Conservation (phyloP, 2,113 vertebrate genomes). For the Heterocephalus glaber region DNA sequence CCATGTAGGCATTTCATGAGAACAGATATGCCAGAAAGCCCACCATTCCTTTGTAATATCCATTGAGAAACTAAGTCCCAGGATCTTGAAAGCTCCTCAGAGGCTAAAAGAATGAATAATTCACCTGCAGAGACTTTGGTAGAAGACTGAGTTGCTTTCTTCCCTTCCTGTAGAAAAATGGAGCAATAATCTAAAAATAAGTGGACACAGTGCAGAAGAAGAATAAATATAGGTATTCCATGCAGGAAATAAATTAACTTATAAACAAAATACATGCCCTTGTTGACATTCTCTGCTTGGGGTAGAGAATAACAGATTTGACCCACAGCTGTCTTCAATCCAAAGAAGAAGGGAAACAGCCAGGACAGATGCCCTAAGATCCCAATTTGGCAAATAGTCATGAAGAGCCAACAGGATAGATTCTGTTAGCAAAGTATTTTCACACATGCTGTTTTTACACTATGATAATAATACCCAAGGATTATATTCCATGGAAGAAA, state of each 20-base stretch:
- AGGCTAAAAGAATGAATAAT: conserved; percentile 1
- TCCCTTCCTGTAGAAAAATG: background rate
- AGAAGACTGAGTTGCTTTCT: background rate
- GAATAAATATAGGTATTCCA: background rate
- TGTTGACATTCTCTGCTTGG: background rate
- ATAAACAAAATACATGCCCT: background rate
- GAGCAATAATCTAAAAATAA: background rate
- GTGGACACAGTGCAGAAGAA: background rate
- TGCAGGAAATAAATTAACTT: background rate
- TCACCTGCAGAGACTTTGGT: background rate
- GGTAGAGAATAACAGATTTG: background rate
- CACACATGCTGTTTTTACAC: background rate
- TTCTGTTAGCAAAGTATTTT: background rate
- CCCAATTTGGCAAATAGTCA: background rate
- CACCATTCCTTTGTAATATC: background rate
- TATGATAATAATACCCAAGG: background rate
- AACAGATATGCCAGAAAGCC: background rate
- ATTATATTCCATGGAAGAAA: background rate
- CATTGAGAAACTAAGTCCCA: background rate
- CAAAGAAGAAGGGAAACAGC: background rate
- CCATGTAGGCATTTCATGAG: background rate
- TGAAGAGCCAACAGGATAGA: background rate
- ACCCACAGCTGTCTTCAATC: background rate
- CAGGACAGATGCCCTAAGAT: background rate
- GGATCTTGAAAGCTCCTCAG: background rate